Base-by-base conservation (phyloP, 2,113 vertebrate species). In the Dromaius novaehollandiae region DNA sequence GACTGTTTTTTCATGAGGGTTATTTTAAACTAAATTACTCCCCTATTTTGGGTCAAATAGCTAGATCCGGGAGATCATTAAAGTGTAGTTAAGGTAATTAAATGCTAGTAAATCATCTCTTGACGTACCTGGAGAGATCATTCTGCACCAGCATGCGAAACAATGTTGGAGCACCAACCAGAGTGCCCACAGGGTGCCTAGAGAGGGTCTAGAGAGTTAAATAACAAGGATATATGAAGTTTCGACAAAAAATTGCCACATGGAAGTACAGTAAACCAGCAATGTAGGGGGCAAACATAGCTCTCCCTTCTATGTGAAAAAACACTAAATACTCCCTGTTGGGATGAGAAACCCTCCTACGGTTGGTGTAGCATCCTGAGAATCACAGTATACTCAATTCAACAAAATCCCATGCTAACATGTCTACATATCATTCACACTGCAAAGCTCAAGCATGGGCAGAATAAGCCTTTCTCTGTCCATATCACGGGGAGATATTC, bases 61-160 rank as follows among this genome's bases (percentile, higher is more conserved):
- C 48, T 80, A 50, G 74, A 74, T n/a, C 19, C 44, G 53, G 28
- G 30, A 88, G 51, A 78, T 60, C 3, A 30, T 18, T 83, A 4
- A 65, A 21, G 7, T 58, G 40, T 48, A 51, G 6, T 56, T 21
- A 51, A 11, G 32, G 28, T 60, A 58, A 91, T 65, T 5, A 88
- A 60, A 66, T 14, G 20, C 18, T 5, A 65, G 6, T 32, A 58
- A 90, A 53, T 25, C 22, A 44, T 58, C 58, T 74, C n/a, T 50
- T 55, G 11, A 76, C 44, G 0, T 98, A 99, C 99, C 97, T 98
- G 89, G 96, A 77, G 24, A 96, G 66, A 78, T 98, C 95, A 9
- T 95, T 82, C 65, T 98, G 97, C 36, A 99, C 95, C 66, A 99
- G 95, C 98, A 98, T 98, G 17, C 98, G 97, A 83, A 97, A 99